Evolutionary conservation across 2,797 vertebrate genomes (phyloP), one percentile per base, ranked within the genome.

Genomic region (Helicolenus hilgendorfi): DNA sequence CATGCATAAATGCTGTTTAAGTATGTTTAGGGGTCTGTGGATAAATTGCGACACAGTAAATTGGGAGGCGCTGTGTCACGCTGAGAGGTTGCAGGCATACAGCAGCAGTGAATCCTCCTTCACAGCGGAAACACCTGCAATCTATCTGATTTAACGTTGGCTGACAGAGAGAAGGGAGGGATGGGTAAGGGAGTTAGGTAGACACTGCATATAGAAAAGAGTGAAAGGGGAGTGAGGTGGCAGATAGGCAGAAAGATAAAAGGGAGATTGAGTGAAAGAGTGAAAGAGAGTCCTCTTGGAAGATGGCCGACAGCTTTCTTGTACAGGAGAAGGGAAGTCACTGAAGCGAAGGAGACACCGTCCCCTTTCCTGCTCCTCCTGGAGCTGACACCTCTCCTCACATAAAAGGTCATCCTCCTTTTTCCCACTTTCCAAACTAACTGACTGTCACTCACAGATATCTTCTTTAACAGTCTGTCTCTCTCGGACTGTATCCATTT

Each of bases 271-370:
- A 92, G 88, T 80, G 81, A 87, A 88, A 79, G 72, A 68, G 79
- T 45, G 64, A 87, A 83, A 87, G 77, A 75, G 84, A 88, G 75
- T 89, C 79, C 70, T 89, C 64, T 81, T 71, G 77, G 81, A 96
- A 89, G 90, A 94, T 92, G 91, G 91, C 85, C 88, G 87, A 93
- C 91, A 93, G 91, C 89, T 91, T 87, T 86, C 91, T 89, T 90
- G 92, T 89, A 79, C 56, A 65, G 70, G 75, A 79, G 89, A 77
- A 86, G 82, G 83, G 80, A 80, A 95, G 81, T 83, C 91, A 94
- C 49, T 95, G 90, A 92, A 94, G 94, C 93, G 60, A 71, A 95
- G 79, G 82, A 95, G 89, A 95, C 91, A 49, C 76, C 35, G 79
- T 88, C 88, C 89, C 83, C 70, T 89, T 85, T 72, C 78, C 83